Evolutionary conservation across 2,113 vertebrate genomes (phyloP), one percentile per base, ranked within the genome.

Genomic region (Tenebrosternarchus preto): DNA sequence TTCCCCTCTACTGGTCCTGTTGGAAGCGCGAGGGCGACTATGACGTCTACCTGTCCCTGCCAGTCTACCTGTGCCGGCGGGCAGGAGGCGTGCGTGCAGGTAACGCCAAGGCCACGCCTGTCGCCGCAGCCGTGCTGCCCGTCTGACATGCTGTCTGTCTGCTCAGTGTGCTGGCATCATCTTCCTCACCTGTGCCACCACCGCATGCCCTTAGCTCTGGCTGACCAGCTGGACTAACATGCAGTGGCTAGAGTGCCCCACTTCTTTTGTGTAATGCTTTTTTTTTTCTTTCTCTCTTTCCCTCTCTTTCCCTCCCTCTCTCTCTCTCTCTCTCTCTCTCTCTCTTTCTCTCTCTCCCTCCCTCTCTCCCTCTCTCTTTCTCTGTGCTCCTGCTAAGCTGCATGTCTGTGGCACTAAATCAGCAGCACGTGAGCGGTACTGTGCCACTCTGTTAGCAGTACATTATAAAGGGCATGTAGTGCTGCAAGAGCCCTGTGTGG

Each of bases 1-100:
- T 93, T 85, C 93, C 93, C 0, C 92, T 94, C 90, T 93, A 94
- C 93, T 94, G 93, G 93, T 93, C 93, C 89, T 93, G 92, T 88
- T 94, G 93, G 93, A 94, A 93, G 90, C 91, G 92, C 70, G 93
- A 94, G 82, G 93, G 92, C 80, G 92, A 94, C 88, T 93, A 92
- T 87, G 93, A 94, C 78, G 93, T 93, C 86, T 94, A 94, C 92
- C 92, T 94, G 85, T 94, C 93, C 74, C 89, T 94, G 66, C 93
- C 93, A 19, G 93, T 93, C 63, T 94, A 93, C 89, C 91, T 94
- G 88, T 94, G 92, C 90, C 91, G 92, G 85, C 93, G 92, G 90
- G 91, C 91, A 12, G 92, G 93, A 89, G 92, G 89, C 89, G 90
- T 93, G 91, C 91, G 91, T 86, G 89, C 93, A 94, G 93, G 93